Base-by-base conservation (phyloP, 2,113 vertebrate genomes). In the Ia io region DNA sequence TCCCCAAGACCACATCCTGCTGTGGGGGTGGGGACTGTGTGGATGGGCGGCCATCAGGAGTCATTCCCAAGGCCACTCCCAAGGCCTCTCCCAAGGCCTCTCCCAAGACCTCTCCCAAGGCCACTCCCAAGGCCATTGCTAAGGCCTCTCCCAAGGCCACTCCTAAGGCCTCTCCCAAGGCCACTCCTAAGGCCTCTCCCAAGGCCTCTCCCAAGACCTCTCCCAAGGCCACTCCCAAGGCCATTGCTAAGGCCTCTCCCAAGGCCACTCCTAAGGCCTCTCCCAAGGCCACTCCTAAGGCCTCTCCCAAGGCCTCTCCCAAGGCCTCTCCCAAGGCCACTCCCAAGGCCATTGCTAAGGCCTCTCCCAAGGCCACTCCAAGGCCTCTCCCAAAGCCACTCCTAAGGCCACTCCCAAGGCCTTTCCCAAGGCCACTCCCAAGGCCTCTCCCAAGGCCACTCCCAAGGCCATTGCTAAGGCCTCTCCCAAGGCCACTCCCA, bases 1-100 rank as follows among this genome's bases (percentile, higher is more conserved):
- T 32, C 51, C 10, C 13, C 23, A 2, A 70, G 89, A 30, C 44
- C 59, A 22, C 0, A 5, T 18, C 20, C 67, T 73, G 53, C 70
- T 0, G 2, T 16, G 30, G 6, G 17, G 8, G 65, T 40, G 20
- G 23, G 76, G 47, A 11, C 18, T 7, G 9, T 28, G n/a, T 32
- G 56, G 40, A 17, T 10, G 23, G 92, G 37, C 20, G 1, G 3
- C 92, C 73, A 92, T 2, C 70, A 12, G 0, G 22, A 71, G 69
- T 92, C 79, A 80, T 40, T 93, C 90, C 86, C 91, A 87, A 73
- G 93, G 90, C 73, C 53, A 8, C 53, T 56, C 91, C 88, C 90
- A 86, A 70, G 94, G 89, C 78, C 37, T 47, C 61, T 83, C 56
- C 93, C 91, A 86, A 73, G 94, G 90, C 77, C 40, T 49, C 56